Evolutionary conservation across 2,797 vertebrate genomes (phyloP), one percentile per base, ranked within the genome.

Genomic region (Sphenodon punctatus): DNA sequence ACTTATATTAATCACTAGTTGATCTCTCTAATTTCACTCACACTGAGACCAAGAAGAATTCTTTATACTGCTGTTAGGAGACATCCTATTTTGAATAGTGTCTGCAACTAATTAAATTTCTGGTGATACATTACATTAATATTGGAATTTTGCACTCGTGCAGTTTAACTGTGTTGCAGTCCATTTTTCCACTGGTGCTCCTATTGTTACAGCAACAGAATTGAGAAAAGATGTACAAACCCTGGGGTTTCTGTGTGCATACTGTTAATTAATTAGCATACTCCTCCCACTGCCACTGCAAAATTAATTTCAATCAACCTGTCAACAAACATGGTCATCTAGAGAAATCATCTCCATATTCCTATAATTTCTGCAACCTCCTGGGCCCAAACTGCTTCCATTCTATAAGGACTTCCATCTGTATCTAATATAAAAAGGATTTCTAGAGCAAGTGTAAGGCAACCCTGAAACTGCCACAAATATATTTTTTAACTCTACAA

Each of bases 311-410:
- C 46, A 56, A 36, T 86, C 87, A 19, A 82, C 88, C 67, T 82
- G 80, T 85, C 63, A 91, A 85, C n/a, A n/a, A n/a, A 36, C 76
- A 83, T 80, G 86, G 68, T 68, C 56, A 88, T 68, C 51, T 70
- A 89, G 86, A 90, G 77, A 73, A 86, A 90, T 59, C 2, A 4
- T 91, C 83, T 86, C 88, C 43, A 16, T 61, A 60, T 1, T 20
- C 23, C 74, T 88, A 58, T 90, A 78, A 78, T 69, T 60, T 76
- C 75, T 83, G 46, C 43, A 73, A 59, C 77, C 80, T 74, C 75
- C 51, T 39, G 76, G 48, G 89, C 27, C 76, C 38, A 32, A 12
- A 1, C 3, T 67, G 51, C 43, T 87, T 59, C 34, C 59, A 63
- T 36, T 74, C 32, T 6, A 7, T 8, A 14, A 66, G 74, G 76